Conservation (phyloP, 2,888 invertebrate genomes). For the Dioctria linearis region DNA sequence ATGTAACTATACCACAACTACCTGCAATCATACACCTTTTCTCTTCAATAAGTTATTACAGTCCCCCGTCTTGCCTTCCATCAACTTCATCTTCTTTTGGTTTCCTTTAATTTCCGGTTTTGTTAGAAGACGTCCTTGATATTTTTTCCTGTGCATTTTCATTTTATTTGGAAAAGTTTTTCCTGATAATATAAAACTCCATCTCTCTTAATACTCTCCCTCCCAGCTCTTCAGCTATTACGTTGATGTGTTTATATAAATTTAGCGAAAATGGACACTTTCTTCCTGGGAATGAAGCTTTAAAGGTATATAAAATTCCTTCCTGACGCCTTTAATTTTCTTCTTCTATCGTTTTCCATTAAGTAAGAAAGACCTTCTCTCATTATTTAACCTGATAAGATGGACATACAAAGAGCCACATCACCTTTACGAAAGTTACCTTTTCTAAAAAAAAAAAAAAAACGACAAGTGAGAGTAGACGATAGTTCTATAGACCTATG, state of each 20-base stretch:
- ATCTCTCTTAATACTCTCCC: background rate
- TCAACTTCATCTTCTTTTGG: conserved; percentile 23
- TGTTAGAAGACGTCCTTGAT: conserved; percentile 8
- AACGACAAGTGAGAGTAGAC: background rate
- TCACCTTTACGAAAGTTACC: conserved; percentile 1
- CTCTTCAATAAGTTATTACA: too few species aligned
- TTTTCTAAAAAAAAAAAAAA: background rate
- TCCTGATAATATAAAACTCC: background rate
- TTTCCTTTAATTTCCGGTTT: conserved; percentile 47
- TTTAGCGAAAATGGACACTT: conserved; percentile 29
- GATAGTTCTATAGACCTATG: background rate
- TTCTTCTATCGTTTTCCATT: conserved; percentile 29
- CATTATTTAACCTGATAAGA: conserved; percentile 29
- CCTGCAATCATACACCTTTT: background rate
- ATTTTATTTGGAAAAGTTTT: background rate
- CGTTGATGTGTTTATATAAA: conserved; percentile 36
- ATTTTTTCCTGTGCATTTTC: conserved; percentile 28
- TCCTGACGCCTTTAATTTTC: conserved; percentile 42
- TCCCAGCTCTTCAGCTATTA: conserved; percentile 1
- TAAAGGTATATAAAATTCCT: conserved; percentile 40
- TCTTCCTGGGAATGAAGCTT: conserved; percentile 21
- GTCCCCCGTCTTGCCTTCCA: background rate
- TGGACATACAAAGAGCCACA: background rate
- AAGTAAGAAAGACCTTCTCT: conserved; percentile 23
- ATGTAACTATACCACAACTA: background rate